Evolutionary conservation across 2,888 invertebrate genomes (phyloP).

Genomic region (Lissocephala sabroskyi): DNA sequence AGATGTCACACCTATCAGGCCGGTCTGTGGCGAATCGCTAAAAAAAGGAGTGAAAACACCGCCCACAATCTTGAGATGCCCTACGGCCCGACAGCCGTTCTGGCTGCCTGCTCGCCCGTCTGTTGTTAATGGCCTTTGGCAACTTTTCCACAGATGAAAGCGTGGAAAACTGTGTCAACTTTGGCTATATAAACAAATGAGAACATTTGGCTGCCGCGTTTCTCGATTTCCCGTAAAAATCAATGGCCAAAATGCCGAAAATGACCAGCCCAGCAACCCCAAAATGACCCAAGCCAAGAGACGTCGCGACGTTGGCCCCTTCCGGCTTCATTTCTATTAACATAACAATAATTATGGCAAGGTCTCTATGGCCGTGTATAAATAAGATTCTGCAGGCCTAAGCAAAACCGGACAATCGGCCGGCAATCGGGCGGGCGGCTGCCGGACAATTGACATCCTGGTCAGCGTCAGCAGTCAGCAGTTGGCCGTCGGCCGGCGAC

Average conservation of each 20-base stretch:
- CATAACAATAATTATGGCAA: constrained; percentile 61
- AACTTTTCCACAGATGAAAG: constrained; percentile 20
- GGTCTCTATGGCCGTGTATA: constrained; percentile 22
- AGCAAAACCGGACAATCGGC: constrained; percentile 36
- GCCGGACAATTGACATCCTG: constrained; percentile 53
- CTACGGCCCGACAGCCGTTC: not conserved
- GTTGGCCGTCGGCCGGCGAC: constrained; percentile 28
- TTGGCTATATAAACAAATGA: constrained; percentile 2
- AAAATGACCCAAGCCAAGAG: constrained; percentile 7
- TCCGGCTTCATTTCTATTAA: constrained; percentile 34
- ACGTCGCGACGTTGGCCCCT: not conserved
- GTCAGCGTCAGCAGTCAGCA: constrained; percentile 44
- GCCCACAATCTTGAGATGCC: constrained; percentile 26
- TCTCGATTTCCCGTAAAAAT: constrained; percentile 27
- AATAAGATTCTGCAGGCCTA: constrained; percentile 52
- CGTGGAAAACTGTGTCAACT: constrained; percentile 1
- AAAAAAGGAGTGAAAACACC: constrained; percentile 34
- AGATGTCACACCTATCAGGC: constrained; percentile 68
- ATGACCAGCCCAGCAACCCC: constrained; percentile 27
- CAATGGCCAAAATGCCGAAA: constrained; percentile 33
- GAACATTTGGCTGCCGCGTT: not conserved
- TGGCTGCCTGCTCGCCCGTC: not conserved
- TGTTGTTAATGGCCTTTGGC: constrained; percentile 37
- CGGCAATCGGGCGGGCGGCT: constrained; percentile 4
- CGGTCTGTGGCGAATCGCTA: constrained; percentile 40